Evolutionary conservation across 1,140 invertebrate species (phyloP).

Genomic region (Ceratina calcarata): DNA sequence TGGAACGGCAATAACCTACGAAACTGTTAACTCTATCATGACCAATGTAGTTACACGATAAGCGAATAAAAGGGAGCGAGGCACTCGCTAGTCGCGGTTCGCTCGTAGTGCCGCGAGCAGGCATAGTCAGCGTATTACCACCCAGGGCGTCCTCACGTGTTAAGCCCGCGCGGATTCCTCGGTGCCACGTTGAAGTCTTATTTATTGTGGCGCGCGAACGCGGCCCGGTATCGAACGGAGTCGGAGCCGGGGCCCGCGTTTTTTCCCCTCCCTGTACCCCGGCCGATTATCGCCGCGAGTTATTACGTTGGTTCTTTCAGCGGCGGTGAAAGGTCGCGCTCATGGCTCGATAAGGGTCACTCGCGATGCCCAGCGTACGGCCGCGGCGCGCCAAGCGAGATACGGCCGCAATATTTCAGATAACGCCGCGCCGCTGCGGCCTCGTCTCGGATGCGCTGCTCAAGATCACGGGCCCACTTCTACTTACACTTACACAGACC

Average conservation of each 20-base stretch:
- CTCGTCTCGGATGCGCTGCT: slow-evolving; percentile 46
- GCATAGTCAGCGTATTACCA: slow-evolving; percentile 65
- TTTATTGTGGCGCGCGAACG: slow-evolving; percentile 65
- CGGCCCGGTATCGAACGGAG: slow-evolving; percentile 40
- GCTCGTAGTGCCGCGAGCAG: slow-evolving; percentile 50
- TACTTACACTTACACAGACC: slow-evolving; percentile 17
- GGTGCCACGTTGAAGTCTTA: slow-evolving; percentile 66
- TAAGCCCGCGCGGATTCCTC: slow-evolving; percentile 48
- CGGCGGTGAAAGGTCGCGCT: slow-evolving; percentile 66
- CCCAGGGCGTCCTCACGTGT: slow-evolving; percentile 61
- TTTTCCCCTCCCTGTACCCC: slow-evolving; percentile 31
- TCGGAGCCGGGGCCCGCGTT: slow-evolving; percentile 15
- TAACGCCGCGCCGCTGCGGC: slow-evolving; percentile 48
- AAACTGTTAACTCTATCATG: not conserved
- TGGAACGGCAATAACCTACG: not conserved
- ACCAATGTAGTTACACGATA: not conserved
- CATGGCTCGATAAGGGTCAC: slow-evolving; percentile 68
- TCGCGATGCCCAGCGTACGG: slow-evolving; percentile 56
- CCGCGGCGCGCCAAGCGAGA: slow-evolving; percentile 53
- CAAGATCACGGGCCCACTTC: slow-evolving; percentile 49
- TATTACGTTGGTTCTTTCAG: slow-evolving; percentile 69
- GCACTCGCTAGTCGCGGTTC: slow-evolving; percentile 39
- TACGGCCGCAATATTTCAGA: slow-evolving; percentile 66
- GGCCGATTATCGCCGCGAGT: slow-evolving; percentile 68
- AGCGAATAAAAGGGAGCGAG: not conserved